Evolutionary conservation across 30 jellyfish, hydroid and myxozoan species (phyloP).

Genomic region (Turritopsis dohrnii): DNA sequence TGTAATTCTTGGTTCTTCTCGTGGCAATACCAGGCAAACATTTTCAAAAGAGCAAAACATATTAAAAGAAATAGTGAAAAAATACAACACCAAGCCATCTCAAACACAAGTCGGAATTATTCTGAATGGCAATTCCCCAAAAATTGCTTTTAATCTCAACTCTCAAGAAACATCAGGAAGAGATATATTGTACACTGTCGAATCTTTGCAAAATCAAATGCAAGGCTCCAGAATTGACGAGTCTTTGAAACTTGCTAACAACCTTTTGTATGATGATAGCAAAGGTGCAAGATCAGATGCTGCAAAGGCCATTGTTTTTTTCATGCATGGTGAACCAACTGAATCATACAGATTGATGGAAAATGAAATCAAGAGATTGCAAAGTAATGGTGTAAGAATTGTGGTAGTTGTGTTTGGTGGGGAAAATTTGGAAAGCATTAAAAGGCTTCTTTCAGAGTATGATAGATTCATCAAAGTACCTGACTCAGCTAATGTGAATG

Average conservation of each 20-base stretch:
- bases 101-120: not conserved
- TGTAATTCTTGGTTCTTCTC: not conserved
- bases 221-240: not conserved
- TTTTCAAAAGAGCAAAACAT: not conserved
- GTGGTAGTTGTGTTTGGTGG: slow-evolving; percentile 55
- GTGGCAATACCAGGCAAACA: not conserved
- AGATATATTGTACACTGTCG: not conserved
- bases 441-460: not conserved
- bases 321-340: slow-evolving; percentile 24
- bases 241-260: not conserved
- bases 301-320: slow-evolving; percentile 46
- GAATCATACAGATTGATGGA: slow-evolving; percentile 5
- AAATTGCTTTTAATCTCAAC: not conserved
- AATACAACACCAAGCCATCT: not conserved
- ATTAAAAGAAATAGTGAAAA: not conserved
- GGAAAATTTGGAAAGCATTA: slow-evolving; percentile 11
- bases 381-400: slow-evolving; percentile 38
- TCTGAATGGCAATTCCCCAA: not conserved
- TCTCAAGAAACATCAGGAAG: not conserved
- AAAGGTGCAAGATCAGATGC: slow-evolving; percentile 63
- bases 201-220: not conserved
- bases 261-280: not conserved
- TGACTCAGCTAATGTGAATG: not conserved
- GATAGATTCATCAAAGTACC: not conserved
- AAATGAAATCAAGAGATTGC: not conserved